A percentile compares a stretch with the other conserved stretches of the same genome.
Conservation (phyloP, 1,140 invertebrate genomes). For the Ectropis grisescens region DNA sequence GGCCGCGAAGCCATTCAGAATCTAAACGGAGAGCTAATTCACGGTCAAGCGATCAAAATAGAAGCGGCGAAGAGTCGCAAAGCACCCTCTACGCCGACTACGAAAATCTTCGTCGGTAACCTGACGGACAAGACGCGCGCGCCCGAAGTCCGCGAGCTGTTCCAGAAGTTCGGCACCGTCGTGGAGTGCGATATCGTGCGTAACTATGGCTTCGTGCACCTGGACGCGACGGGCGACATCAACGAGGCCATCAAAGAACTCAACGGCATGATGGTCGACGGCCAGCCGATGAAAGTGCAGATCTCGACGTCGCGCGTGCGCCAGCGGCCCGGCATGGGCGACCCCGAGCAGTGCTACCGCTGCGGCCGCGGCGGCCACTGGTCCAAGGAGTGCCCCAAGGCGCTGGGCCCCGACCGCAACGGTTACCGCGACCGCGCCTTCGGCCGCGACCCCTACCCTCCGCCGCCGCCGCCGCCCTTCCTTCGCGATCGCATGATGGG, state of each 20-base stretch:
- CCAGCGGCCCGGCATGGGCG: conserved; percentile 94
- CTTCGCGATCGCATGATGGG: conserved; percentile 88
- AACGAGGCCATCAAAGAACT: conserved; percentile 89
- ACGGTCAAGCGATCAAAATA: conserved; percentile 91
- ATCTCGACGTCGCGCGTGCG: conserved; percentile 91
- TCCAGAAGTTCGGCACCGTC: conserved; percentile 90
- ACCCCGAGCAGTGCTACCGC: conserved; percentile 94
- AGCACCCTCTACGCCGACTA: conserved; percentile 86
- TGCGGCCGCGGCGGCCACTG: conserved; percentile 94
- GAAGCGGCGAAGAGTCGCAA: conserved; percentile 90
- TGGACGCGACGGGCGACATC: conserved; percentile 85
- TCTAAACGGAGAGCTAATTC: conserved; percentile 88
- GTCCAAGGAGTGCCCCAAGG: conserved; percentile 92
- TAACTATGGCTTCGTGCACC: conserved; percentile 93
- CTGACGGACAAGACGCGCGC: conserved; percentile 90
- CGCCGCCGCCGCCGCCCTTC: conserved; percentile 87
- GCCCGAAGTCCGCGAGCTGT: conserved; percentile 87
- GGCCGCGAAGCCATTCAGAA: conserved; percentile 93
- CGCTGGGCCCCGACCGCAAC: conserved; percentile 81
- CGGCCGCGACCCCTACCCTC: conserved; percentile 86
- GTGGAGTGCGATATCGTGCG: conserved; percentile 92
- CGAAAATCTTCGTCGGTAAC: conserved; percentile 93
- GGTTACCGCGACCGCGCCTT: conserved; percentile 87
- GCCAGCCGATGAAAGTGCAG: conserved; percentile 90
- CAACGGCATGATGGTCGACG: conserved; percentile 87